phyloP scores from a whole-genome alignment of 2,113 vertebrate species.

The Hippocampus zosterae region DNA sequence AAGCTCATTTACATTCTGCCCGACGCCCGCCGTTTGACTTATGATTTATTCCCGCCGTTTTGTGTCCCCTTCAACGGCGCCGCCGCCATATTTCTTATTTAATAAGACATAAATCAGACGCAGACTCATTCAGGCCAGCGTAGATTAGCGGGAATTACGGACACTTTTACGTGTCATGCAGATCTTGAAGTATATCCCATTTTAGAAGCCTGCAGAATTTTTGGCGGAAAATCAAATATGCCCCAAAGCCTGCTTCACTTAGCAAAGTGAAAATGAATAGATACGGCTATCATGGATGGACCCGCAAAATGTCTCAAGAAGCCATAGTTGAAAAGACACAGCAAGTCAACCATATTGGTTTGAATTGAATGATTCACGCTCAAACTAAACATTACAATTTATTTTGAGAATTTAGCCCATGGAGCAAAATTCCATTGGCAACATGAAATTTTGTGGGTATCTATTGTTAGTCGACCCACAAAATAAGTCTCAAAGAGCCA shows the following conservation, averaged over 20 bases:
- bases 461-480: background rate
- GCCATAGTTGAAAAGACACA: too few species aligned
- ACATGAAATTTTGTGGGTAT: background rate
- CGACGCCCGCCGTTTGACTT: background rate
- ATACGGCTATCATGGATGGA: background rate
- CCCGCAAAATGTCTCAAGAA: too few species aligned
- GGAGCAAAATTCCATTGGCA: background rate
- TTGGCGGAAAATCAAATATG: too few species aligned
- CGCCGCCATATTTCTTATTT: constrained; percentile 5
- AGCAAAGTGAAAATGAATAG: background rate
- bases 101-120: constrained; percentile 15
- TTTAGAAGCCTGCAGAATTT: background rate
- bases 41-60: constrained; percentile 1
- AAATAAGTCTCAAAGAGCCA: too few species aligned
- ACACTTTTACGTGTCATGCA: background rate
- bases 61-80: constrained; percentile 1
- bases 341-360: too few species aligned
- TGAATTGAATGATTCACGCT: too few species aligned
- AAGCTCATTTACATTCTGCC: constrained; percentile 9
- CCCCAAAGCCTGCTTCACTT: background rate
- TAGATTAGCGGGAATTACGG: constrained; percentile 5
- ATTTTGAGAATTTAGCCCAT: too few species aligned
- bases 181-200: background rate
- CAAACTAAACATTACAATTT: too few species aligned
- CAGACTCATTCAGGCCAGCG: background rate